Conservation (phyloP, 1,140 invertebrate genomes). For the Helicoverpa armigera region DNA sequence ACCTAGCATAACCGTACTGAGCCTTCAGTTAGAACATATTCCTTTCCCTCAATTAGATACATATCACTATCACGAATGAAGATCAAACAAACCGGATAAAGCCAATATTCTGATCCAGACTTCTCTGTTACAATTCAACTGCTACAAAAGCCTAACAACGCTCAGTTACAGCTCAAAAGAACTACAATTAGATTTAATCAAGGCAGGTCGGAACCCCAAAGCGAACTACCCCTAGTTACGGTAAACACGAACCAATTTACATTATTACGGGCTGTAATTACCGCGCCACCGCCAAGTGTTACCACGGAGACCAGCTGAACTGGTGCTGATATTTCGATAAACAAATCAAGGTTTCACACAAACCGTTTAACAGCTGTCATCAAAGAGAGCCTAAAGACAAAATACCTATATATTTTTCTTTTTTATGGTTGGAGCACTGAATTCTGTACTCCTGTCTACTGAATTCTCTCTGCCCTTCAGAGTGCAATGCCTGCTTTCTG, state of each 20-base stretch:
- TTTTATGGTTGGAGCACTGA: no score
- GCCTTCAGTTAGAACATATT: no score
- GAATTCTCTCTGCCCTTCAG: no score
- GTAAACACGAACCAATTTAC: constrained; percentile 50
- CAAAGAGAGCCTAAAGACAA: not conserved
- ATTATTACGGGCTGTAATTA: constrained; percentile 45
- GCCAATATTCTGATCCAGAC: no score
- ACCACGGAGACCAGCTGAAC: constrained; percentile 41
- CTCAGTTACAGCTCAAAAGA: not conserved
- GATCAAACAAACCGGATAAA: no score
- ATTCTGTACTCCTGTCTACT: no score
- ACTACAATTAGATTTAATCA: constrained; percentile 25
- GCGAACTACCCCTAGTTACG: constrained; percentile 44
- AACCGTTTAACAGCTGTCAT: not conserved
- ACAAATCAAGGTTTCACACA: not conserved
- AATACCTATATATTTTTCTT: not conserved
- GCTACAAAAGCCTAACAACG: not conserved
- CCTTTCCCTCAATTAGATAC: no score
- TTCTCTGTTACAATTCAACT: no score
- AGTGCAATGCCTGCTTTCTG: no score
- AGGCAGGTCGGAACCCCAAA: constrained; percentile 33
- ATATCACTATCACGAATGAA: no score
- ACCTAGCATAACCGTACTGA: no score
- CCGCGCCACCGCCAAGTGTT: constrained; percentile 42
- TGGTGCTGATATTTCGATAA: constrained; percentile 33